Base-by-base conservation (phyloP, 2,888 invertebrate species). In the Euspilapteryx auroguttella region DNA sequence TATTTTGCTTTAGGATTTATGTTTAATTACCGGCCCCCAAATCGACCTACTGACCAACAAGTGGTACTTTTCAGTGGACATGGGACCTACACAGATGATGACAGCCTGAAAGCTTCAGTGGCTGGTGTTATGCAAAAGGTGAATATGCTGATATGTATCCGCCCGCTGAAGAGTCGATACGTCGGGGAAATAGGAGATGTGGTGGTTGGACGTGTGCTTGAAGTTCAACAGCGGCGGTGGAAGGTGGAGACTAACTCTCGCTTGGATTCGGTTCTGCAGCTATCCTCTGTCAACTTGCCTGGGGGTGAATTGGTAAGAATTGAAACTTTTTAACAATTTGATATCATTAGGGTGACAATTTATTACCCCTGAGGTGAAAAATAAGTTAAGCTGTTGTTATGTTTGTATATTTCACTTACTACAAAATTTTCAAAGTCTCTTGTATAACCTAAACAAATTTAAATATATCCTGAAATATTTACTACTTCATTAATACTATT, bases 151-250 rank as follows among this genome's bases (percentile, higher is more conserved):
- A 87, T 98, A 34, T 92, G 93, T 28, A 88, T 99, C 3, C 83
- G 85, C 38, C 95, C 98, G 0, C 66, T 96, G 5, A 96, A 96
- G 53, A 89, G 89, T 48, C 83, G 96, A 34, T 96, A 90, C 52
- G 86, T 87, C 34, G 92, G 92, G 6, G 96, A 97, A 73, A 90
- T 98, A 29, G 98, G 98, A 0, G 98, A 99, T 69, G 94, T 99
- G 2, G 86, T 99, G 7, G 91, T 99, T 4, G 99, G 96, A 0
- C 79, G 99, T 27, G 88, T 99, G 14, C 83, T 89, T 0, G 95
- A 97, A 59, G 94, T 99, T 1, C 94, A 94, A 48, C 92, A 94
- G 45, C 88, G 87, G 47, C 79, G 94, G 33, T 97, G 97, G 97
- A 94, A 93, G 58, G 90, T 97, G 2, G 92, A 97, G 45, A 94